phyloP scores from a whole-genome alignment of 2,113 vertebrate species.

The Laterallus jamaicensis region DNA sequence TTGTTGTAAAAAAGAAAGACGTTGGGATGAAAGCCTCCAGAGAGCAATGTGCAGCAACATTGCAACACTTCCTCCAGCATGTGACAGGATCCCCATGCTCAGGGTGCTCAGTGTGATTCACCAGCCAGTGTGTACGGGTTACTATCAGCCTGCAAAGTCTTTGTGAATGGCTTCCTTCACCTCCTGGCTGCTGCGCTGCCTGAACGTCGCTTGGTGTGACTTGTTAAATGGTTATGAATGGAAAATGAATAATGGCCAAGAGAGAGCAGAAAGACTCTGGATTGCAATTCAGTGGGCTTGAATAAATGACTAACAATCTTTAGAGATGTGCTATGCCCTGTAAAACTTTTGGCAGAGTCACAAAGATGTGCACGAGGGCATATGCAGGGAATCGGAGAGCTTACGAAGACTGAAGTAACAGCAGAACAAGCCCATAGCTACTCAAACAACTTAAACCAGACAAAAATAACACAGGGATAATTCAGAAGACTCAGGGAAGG shows the following conservation, averaged over 20 bases:
- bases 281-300: neutral
- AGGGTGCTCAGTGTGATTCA: neutral
- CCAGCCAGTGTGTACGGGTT: neutral
- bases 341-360: neutral
- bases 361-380: neutral
- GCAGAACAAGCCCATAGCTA: neutral
- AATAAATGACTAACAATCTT: neutral
- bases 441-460: neutral
- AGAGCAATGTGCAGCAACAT: neutral
- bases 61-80: neutral
- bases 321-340: neutral
- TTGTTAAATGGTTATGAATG: neutral
- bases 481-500: neutral
- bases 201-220: neutral
- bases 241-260: neutral
- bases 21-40: neutral
- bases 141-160: neutral
- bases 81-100: neutral
- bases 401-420: neutral
- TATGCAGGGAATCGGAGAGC: neutral
- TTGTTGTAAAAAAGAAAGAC: neutral
- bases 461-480: neutral
- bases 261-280: neutral
- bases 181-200: neutral
- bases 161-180: neutral